Evolutionary conservation across 2,888 invertebrate species (phyloP), one percentile per base, ranked within the genome.

Genomic region (Pammene fasciana): DNA sequence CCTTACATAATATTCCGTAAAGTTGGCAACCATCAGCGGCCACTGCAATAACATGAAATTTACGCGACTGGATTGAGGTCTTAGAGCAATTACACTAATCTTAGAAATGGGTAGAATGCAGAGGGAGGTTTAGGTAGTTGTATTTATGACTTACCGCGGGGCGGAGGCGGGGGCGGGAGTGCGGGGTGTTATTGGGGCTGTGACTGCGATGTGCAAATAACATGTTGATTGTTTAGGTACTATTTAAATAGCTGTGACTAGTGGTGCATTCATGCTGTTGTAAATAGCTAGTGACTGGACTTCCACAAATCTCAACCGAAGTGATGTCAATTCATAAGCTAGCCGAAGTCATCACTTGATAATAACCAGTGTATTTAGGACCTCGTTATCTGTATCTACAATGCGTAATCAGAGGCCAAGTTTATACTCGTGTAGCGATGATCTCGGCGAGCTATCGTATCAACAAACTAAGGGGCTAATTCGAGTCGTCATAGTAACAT

Each of bases 141-240:
- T 6, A 54, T 34, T n/a, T n/a, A 34, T 36, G 54, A 54, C 34
- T n/a, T 26, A 18, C 26, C 43, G 57, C 43, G 13, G 11, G 16
- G 34, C 18, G 59, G 26, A 43, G n/a, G n/a, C n/a, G n/a, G n/a
- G n/a, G n/a, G n/a, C n/a, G n/a, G n/a, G n/a, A 59, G 26, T 41
- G 59, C 7, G 59, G 18, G 13, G 59, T 59, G 38, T n/a, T 1
- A 3, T 26, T 26, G 59, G 26, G 54, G 54, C 54, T 54, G 55
- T 56, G 38, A 54, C 54, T 54, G 55, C 16, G 14, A 54, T 34
- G n/a, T 54, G n/a, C 26, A 7, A 54, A 2, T 26, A 54, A 13
- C n/a, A 54, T 54, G 7, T 54, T 52, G 4, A 50, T 50, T 54
- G 13, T 34, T 54, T 34, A n/a, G n/a, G n/a, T n/a, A 34, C 34